Conservation (phyloP, 2,888 invertebrate species). For the Melinaea menophilus region DNA sequence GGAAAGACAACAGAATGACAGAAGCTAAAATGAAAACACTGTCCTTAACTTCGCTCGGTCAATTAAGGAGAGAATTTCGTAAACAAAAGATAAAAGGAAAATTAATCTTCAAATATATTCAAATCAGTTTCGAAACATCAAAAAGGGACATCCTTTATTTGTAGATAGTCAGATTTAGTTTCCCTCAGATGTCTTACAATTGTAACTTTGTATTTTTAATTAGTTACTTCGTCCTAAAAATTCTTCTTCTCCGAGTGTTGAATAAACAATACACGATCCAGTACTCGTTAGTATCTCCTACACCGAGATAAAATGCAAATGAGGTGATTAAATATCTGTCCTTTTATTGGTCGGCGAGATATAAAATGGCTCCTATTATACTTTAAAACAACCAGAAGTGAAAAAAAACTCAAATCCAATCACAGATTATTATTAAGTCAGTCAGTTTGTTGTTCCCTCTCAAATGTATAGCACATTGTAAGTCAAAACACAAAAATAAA, state of each 20-base stretch:
- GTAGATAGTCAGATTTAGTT: background rate
- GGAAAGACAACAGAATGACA: too few relatives aligned
- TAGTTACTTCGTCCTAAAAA: background rate
- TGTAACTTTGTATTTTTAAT: background rate
- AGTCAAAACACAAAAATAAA: background rate
- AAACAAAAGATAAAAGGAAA: too few relatives aligned
- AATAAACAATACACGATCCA: background rate
- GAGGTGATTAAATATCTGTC: constrained; percentile 11
- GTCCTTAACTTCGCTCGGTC: too few relatives aligned
- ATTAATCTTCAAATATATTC: too few relatives aligned
- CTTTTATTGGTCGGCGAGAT: constrained; percentile 16
- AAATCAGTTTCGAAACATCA: too few relatives aligned
- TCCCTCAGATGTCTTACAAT: background rate
- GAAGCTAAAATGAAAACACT: too few relatives aligned
- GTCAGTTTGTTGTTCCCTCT: background rate
- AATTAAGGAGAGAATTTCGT: too few relatives aligned
- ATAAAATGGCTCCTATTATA: background rate
- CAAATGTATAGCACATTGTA: background rate
- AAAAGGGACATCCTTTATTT: background rate
- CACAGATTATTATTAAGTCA: background rate
- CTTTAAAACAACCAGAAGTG: background rate
- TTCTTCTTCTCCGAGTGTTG: background rate
- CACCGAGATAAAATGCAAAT: constrained; percentile 22
- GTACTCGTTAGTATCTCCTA: constrained; percentile 21
- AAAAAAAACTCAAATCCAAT: background rate